Conservation (phyloP, 2,888 invertebrate species). For the Apeira syringaria region DNA sequence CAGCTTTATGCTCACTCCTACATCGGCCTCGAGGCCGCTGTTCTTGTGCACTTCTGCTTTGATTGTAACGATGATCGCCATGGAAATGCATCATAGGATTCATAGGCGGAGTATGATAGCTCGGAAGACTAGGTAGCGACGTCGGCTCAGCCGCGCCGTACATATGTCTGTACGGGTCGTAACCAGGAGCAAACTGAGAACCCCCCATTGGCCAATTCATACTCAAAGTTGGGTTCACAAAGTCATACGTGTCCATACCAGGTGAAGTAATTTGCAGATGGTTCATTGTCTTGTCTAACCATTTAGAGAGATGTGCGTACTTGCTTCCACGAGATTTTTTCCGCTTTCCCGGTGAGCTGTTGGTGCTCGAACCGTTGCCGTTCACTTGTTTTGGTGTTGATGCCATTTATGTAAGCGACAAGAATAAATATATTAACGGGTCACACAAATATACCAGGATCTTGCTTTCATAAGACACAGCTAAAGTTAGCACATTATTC, state of each 20-base stretch:
- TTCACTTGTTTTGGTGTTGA: constrained; percentile 74
- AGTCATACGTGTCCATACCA: constrained; percentile 68
- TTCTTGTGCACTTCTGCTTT: constrained; percentile 61
- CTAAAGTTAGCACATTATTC: no score
- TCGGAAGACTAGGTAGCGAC: constrained; percentile 85
- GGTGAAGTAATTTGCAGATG: constrained; percentile 67
- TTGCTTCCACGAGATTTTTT: constrained; percentile 73
- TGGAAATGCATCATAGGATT: constrained; percentile 50
- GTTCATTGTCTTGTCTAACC: constrained; percentile 77
- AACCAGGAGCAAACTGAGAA: constrained; percentile 67
- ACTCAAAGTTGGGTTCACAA: constrained; percentile 53
- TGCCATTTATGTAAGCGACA: constrained; percentile 58
- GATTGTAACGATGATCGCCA: constrained; percentile 63
- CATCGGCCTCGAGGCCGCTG: constrained; percentile 61
- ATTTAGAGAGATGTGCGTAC: constrained; percentile 74
- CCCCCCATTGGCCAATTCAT: constrained; percentile 58
- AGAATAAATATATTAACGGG: no score
- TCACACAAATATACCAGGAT: no score
- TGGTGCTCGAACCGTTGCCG: constrained; percentile 60
- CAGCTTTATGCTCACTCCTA: constrained; percentile 55
- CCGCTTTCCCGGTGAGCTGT: constrained; percentile 74
- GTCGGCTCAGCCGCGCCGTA: constrained; percentile 84
- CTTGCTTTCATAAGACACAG: no score
- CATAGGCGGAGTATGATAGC: constrained; percentile 71
- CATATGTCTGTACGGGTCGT: constrained; percentile 77